Conservation (phyloP, 2,888 invertebrate species). For the Baronia brevicornis region DNA sequence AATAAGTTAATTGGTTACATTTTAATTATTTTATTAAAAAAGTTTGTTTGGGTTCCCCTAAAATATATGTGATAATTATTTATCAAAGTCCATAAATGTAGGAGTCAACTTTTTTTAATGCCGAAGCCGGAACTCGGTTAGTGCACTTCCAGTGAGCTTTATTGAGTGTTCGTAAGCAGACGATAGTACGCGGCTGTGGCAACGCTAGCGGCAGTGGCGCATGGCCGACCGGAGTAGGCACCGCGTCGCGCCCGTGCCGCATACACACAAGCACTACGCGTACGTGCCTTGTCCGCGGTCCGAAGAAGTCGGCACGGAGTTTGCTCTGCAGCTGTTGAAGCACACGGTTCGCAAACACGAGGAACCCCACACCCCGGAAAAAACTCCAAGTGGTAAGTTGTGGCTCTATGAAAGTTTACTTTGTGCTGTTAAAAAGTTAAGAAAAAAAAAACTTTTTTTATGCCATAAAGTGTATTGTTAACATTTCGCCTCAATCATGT, state of each 20-base stretch:
- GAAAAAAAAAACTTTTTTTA: too few relatives aligned
- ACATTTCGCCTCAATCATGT: too few relatives aligned
- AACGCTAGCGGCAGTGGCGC: constrained; percentile 56
- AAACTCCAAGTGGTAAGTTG: constrained; percentile 49
- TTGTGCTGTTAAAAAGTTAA: too few relatives aligned
- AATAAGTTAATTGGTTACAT: too few relatives aligned
- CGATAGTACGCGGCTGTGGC: constrained; percentile 33
- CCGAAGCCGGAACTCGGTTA: too few relatives aligned
- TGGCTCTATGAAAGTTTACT: constrained; percentile 13
- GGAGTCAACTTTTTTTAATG: too few relatives aligned
- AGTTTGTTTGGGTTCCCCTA: too few relatives aligned
- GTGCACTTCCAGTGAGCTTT: background rate
- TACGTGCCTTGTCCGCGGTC: constrained; percentile 69
- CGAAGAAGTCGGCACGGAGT: constrained; percentile 69
- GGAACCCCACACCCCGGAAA: constrained; percentile 39
- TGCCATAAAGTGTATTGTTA: too few relatives aligned
- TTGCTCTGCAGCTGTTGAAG: constrained; percentile 51
- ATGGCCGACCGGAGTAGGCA: constrained; percentile 70
- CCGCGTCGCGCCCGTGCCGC: constrained; percentile 69
- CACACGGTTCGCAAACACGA: constrained; percentile 37
- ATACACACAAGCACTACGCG: constrained; percentile 66
- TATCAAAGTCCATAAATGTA: too few relatives aligned
- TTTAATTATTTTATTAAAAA: too few relatives aligned
- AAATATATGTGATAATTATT: too few relatives aligned
- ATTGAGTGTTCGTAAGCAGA: constrained; percentile 23